A percentile compares a stretch with the other conserved stretches of the same genome.
These are phyloP conservation scores for Orestias chungarensis DNA, from an alignment of 2,797 vertebrate genomes.

Conservation along the genomic window DNA sequence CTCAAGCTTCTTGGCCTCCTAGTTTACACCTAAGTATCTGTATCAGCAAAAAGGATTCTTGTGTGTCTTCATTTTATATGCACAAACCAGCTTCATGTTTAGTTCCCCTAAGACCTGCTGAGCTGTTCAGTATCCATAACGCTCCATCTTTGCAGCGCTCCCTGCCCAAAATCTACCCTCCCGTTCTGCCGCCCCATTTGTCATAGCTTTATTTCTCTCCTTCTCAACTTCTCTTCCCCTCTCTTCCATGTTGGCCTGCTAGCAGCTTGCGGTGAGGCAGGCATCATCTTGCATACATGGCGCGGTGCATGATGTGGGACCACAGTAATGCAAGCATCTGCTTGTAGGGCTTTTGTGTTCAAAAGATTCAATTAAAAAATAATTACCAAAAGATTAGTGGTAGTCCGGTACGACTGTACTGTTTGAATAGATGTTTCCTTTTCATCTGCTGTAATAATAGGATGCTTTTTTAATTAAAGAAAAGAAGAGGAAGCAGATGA, in stretches of 20 bases:
- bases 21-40: constrained; percentile 40
- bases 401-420: constrained; percentile 84
- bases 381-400: constrained; percentile 90
- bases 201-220: constrained; percentile 28
- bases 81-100: constrained; percentile 6
- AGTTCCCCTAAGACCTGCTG: constrained; percentile 58
- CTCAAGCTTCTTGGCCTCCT: constrained; percentile 66
- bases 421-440: constrained; percentile 88
- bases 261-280: constrained; percentile 58
- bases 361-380: constrained; percentile 93
- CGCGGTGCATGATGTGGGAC: constrained; percentile 70
- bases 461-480: constrained; percentile 87
- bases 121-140: constrained; percentile 65
- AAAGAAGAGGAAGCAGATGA: constrained; percentile 63
- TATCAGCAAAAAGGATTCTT: constrained; percentile 59
- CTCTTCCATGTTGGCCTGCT: constrained; percentile 53
- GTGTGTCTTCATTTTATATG: not conserved
- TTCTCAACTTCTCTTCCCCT: constrained; percentile 21
- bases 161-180: constrained; percentile 9
- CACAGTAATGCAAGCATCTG: constrained; percentile 82
- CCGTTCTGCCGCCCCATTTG: constrained; percentile 14
- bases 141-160: constrained; percentile 57
- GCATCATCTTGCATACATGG: constrained; percentile 75
- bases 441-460: constrained; percentile 88
- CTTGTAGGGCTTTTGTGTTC: constrained; percentile 85